phyloP scores from a whole-genome alignment of 1,140 invertebrate species.

The Ceratoteleas bidentatus region DNA sequence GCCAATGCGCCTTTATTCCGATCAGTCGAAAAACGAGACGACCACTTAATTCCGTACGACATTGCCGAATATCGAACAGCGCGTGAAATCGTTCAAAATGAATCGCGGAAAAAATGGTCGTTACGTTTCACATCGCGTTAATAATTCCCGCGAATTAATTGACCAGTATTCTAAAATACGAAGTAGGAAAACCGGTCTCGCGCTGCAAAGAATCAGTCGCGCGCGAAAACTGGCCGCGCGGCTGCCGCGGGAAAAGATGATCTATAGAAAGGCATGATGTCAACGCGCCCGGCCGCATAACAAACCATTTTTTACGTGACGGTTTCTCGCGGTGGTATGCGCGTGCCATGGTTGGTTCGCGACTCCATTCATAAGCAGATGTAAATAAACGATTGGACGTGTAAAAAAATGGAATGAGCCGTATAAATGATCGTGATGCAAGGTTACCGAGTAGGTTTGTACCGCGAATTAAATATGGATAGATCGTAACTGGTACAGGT shows the following conservation, averaged over 20 bases:
- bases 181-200: slow-evolving; percentile 51
- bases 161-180: slow-evolving; percentile 27
- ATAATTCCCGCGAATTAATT: slow-evolving; percentile 32
- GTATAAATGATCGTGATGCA: slow-evolving; percentile 38
- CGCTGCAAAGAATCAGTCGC: slow-evolving; percentile 14
- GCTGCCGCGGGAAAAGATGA: slow-evolving; percentile 30
- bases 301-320: slow-evolving; percentile 29
- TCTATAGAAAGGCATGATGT: slow-evolving; percentile 38
- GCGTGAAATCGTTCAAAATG: background rate
- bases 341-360: slow-evolving; percentile 8
- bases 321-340: slow-evolving; percentile 10
- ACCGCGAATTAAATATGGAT: slow-evolving; percentile 39
- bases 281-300: slow-evolving; percentile 10
- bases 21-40: too few relatives aligned
- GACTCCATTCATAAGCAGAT: slow-evolving; percentile 47
- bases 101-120: background rate
- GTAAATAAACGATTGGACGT: slow-evolving; percentile 43
- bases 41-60: too few relatives aligned
- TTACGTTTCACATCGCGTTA: background rate
- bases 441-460: slow-evolving; percentile 45
- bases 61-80: background rate
- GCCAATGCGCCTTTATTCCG: too few relatives aligned
- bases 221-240: slow-evolving; percentile 10
- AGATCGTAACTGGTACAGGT: slow-evolving; percentile 30
- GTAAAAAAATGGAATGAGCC: too few relatives aligned